These are phyloP conservation scores for Orestias chungarensis DNA, from an alignment of 2,797 vertebrate genomes.

Conservation along the genomic window DNA sequence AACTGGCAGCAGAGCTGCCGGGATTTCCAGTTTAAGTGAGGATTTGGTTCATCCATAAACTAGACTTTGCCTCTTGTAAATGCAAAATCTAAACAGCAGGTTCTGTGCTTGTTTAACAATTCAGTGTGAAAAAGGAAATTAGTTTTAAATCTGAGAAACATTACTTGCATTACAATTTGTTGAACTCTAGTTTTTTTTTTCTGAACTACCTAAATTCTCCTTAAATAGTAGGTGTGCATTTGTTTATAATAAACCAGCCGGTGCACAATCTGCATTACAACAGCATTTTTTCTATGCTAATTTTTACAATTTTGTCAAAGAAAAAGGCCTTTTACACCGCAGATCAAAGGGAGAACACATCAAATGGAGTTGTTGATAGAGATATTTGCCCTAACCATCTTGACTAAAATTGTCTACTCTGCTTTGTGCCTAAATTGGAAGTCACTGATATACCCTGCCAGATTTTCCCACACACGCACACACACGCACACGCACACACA, in stretches of 20 bases:
- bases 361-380: slow-evolving; percentile 37
- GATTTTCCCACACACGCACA: slow-evolving; percentile 9
- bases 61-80: slow-evolving; percentile 43
- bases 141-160: slow-evolving; percentile 32
- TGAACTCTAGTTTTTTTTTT: slow-evolving; percentile 14
- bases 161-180: slow-evolving; percentile 17
- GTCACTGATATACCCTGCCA: neutral
- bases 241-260: slow-evolving; percentile 33
- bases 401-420: slow-evolving; percentile 26
- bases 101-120: slow-evolving; percentile 24
- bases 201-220: slow-evolving; percentile 19
- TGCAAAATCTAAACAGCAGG: slow-evolving; percentile 37
- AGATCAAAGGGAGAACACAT: slow-evolving; percentile 16
- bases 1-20: slow-evolving; percentile 55
- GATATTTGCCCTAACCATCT: slow-evolving; percentile 41
- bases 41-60: slow-evolving; percentile 72
- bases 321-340: slow-evolving; percentile 31
- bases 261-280: slow-evolving; percentile 24
- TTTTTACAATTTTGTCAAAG: slow-evolving; percentile 35
- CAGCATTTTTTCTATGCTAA: slow-evolving; percentile 21
- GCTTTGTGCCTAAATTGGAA: slow-evolving; percentile 28
- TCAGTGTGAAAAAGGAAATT: slow-evolving; percentile 21
- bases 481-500: neutral
- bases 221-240: slow-evolving; percentile 41
- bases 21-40: slow-evolving; percentile 67